phyloP scores from a whole-genome alignment of 2,113 vertebrate genomes.

The Clarias magur region DNA sequence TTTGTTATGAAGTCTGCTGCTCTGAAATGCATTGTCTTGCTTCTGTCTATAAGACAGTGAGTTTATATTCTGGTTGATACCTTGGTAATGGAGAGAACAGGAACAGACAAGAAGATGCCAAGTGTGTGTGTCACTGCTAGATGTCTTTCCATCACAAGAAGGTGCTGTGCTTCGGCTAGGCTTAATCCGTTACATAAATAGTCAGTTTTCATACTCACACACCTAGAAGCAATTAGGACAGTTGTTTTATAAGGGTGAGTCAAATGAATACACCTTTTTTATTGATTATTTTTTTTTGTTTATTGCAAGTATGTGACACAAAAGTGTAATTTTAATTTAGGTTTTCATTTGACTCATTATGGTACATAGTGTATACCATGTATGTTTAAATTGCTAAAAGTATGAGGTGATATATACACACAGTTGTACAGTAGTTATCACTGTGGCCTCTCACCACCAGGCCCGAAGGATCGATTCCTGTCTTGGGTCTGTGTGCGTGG shows the following conservation, averaged over 20 bases:
- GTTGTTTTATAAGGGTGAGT: not conserved
- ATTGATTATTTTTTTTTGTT: not conserved
- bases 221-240: not conserved
- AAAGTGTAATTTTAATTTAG: not conserved
- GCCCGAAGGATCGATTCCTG: too few relatives aligned
- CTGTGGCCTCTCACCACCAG: too few relatives aligned
- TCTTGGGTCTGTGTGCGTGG: too few relatives aligned
- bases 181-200: not conserved
- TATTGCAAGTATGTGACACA: not conserved
- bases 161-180: not conserved
- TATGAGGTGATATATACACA: not conserved
- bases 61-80: slow-evolving; percentile 18
- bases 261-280: not conserved
- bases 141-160: not conserved
- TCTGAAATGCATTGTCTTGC: not conserved
- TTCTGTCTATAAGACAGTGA: slow-evolving; percentile 14
- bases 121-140: not conserved
- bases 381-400: not conserved
- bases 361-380: not conserved
- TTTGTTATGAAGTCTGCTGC: not conserved
- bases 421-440: too few relatives aligned
- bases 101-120: slow-evolving; percentile 19
- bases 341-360: not conserved
- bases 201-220: not conserved
- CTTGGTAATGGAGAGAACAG: not conserved